These are phyloP conservation scores for Oxystoma pomonae DNA, from an alignment of 2,888 invertebrate genomes.

Conservation along the genomic window DNA sequence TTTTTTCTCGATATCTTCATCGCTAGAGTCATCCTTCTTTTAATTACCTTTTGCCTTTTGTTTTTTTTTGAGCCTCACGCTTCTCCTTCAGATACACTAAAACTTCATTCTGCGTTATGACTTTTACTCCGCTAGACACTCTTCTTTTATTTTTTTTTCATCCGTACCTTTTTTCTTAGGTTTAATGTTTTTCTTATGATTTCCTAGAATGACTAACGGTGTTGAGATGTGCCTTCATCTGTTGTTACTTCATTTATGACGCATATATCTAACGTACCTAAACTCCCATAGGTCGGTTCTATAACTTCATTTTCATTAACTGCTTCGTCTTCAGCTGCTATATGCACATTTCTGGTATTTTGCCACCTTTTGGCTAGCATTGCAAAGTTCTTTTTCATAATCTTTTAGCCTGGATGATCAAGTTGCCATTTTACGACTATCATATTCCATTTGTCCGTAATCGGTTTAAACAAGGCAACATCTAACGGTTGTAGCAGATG, in stretches of 20 bases:
- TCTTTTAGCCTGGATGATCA: not conserved
- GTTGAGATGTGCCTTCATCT: no score
- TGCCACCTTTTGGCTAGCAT: not conserved
- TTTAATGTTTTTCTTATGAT: no score
- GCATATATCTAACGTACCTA: no score
- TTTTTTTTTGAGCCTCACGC: not conserved
- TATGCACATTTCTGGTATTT: no score
- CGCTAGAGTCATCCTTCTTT: not conserved
- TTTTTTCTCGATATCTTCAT: not conserved
- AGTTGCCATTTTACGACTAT: not conserved
- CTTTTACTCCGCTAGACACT: not conserved
- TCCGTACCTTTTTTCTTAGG: not conserved
- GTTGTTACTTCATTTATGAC: slow-evolving; percentile 1
- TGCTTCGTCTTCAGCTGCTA: no score
- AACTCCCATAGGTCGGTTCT: no score
- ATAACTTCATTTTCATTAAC: no score
- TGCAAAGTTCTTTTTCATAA: not conserved
- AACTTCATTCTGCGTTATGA: not conserved
- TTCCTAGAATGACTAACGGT: no score
- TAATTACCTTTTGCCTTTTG: not conserved
- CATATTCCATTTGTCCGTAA: slow-evolving; percentile 1
- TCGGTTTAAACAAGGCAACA: slow-evolving; percentile 23
- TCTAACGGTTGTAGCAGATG: slow-evolving; percentile 34
- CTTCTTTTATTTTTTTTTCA: not conserved
- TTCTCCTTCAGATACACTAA: not conserved